Evolutionary conservation across 2,888 invertebrate genomes (phyloP), one percentile per base, ranked within the genome.

Genomic region (Microplitis manilae): DNA sequence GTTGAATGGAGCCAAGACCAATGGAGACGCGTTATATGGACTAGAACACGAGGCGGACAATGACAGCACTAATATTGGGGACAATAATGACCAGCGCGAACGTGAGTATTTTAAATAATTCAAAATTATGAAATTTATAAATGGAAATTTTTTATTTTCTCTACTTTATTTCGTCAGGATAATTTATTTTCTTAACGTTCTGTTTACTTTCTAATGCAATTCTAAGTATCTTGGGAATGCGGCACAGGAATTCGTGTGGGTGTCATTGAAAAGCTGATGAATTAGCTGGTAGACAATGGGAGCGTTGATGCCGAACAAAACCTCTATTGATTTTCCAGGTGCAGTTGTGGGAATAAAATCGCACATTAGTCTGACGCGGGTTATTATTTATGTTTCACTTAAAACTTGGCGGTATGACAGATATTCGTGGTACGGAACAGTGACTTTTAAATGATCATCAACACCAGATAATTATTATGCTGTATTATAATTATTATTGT

Each of bases 11-110:
- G 79, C 84, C 41, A 85, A 85, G 13, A 80, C 84, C 17, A 87
- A 86, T 65, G 82, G 81, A 5, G 80, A 81, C 6, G 75, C 82
- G 13, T 81, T 81, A 2, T 89, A 86, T 72, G 87, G 86, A 62
- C 65, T 87, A 72, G 87, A 87, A 59, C 84, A 83, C n/a, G 88
- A 88, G 73, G 88, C 86, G 2, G 90, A 90, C 61, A 88, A 87
- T 7, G 90, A 90, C 68, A 89, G 89, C 76, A 87, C 88, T 4
- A 87, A 86, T 39, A 88, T 86, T 1, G 84, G 84, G 41, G 85
- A 86, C 61, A 81, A 84, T 9, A 80, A 78, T 5, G 86, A 89
- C 77, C 84, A 85, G 40, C 84, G 86, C 9, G 85, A 87, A 67
- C 85, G 89, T 90, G 82, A 89, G 89, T 86, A 77, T 61, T 39